phyloP scores from a whole-genome alignment of 2,797 vertebrate species.

The Labroides dimidiatus region DNA sequence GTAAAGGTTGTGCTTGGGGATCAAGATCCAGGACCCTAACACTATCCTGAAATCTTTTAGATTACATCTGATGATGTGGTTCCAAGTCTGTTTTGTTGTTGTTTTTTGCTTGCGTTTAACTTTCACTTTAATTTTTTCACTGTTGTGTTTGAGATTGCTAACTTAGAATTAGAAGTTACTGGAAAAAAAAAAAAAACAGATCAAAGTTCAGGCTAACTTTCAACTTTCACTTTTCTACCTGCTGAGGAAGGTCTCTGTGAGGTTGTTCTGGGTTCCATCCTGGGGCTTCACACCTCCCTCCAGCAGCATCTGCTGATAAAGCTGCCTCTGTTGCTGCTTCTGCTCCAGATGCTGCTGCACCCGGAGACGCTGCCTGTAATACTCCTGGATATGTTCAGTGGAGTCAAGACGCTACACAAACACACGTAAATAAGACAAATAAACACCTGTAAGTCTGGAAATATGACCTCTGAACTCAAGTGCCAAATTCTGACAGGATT shows the following conservation, averaged over 20 bases:
- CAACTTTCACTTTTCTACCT: conserved; percentile 71
- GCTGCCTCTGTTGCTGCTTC: conserved; percentile 94
- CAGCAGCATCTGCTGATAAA: conserved; percentile 97
- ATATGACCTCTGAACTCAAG: not conserved
- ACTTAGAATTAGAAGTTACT: too few species aligned
- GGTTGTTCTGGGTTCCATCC: conserved; percentile 91
- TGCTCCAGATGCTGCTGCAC: conserved; percentile 98
- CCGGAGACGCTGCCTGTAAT: conserved; percentile 92
- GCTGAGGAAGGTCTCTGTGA: conserved; percentile 96
- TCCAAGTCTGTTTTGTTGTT: too few species aligned
- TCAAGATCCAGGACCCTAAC: too few species aligned
- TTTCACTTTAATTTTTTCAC: too few species aligned
- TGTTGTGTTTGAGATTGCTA: too few species aligned
- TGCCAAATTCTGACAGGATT: not conserved
- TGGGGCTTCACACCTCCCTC: conserved; percentile 95
- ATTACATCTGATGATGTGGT: too few species aligned
- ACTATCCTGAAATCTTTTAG: too few species aligned
- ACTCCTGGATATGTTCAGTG: conserved; percentile 94
- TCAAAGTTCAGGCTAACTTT: too few species aligned
- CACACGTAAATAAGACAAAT: not conserved
- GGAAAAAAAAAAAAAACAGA: too few species aligned
- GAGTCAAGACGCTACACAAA: conserved; percentile 85
- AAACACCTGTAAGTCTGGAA: not conserved
- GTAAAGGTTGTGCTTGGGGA: too few species aligned
- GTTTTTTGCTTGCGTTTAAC: too few species aligned